Evolutionary conservation across 1,140 invertebrate species (phyloP).

Genomic region (Psilanteris sp.): DNA sequence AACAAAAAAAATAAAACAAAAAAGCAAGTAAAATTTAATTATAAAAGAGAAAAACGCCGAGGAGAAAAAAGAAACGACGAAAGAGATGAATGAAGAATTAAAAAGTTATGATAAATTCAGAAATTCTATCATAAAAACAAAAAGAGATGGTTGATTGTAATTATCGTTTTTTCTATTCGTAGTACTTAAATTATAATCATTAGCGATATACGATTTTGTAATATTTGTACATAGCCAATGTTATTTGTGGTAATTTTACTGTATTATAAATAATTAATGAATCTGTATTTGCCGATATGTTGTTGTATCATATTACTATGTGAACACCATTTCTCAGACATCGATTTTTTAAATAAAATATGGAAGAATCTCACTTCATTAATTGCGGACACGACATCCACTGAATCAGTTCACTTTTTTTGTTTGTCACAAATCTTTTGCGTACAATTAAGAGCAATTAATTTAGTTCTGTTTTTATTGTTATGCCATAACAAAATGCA

Average conservation of each 20-base stretch:
- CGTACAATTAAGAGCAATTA: too few species aligned
- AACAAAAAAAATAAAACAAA: constrained; percentile 13
- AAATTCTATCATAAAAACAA: constrained; percentile 42
- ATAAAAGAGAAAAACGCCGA: too few species aligned
- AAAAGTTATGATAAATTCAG: constrained; percentile 11
- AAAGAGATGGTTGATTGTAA: constrained; percentile 62
- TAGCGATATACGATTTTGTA: constrained; percentile 67
- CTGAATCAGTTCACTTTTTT: too few species aligned
- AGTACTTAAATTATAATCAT: constrained; percentile 64
- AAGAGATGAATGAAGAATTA: too few species aligned
- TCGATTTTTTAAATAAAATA: constrained; percentile 79
- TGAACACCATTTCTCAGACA: constrained; percentile 79
- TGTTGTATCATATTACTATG: constrained; percentile 78
- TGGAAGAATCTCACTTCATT: constrained; percentile 71
- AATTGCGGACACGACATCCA: constrained; percentile 57
- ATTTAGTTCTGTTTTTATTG: too few species aligned
- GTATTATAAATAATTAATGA: constrained; percentile 70
- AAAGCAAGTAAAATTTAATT: not conserved
- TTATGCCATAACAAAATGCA: too few species aligned
- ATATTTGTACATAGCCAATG: constrained; percentile 74
- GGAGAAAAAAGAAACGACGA: too few species aligned
- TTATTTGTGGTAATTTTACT: constrained; percentile 72
- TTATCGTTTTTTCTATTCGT: constrained; percentile 63
- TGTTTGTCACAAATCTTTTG: too few species aligned
- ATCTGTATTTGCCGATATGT: constrained; percentile 74